A percentile compares a stretch with the other conserved stretches of the same genome.
Conservation (phyloP, 1,140 invertebrate species). For the Plodia interpunctella region DNA sequence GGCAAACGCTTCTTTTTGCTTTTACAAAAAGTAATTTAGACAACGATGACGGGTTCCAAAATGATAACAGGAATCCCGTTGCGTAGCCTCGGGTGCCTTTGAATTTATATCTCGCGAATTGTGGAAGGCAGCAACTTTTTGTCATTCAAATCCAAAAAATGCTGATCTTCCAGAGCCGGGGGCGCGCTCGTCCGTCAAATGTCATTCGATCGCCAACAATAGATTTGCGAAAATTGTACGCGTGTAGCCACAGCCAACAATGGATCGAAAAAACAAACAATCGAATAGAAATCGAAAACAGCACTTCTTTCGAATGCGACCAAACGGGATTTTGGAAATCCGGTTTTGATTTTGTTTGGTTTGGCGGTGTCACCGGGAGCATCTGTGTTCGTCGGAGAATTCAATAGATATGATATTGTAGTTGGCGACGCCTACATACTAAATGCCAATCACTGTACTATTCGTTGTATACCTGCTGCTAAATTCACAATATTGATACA, state of each 20-base stretch:
- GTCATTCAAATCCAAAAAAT: conserved; percentile 19
- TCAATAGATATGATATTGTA: background rate
- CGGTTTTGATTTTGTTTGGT: conserved; percentile 66
- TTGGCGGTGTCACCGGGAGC: conserved; percentile 36
- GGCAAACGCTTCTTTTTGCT: conserved; percentile 44
- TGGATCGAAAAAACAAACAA: conserved; percentile 73
- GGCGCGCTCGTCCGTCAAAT: conserved; percentile 59
- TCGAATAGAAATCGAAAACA: conserved; percentile 75
- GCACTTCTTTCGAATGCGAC: conserved; percentile 64
- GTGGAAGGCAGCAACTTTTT: conserved; percentile 20
- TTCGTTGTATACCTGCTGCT: background rate
- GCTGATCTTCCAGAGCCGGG: conserved; percentile 30
- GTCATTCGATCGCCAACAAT: conserved; percentile 63
- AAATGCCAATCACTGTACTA: background rate
- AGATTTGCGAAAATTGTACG: conserved; percentile 70
- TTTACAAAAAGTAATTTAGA: conserved; percentile 66
- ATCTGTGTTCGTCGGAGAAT: conserved; percentile 10
- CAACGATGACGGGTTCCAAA: conserved; percentile 57
- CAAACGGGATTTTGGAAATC: conserved; percentile 75
- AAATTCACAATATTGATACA: no score
- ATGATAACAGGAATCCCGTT: conserved; percentile 73
- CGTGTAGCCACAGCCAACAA: conserved; percentile 63
- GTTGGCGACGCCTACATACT: conserved; percentile 2
- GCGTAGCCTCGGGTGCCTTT: conserved; percentile 50
- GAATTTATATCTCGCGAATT: conserved; percentile 21